Evolutionary conservation across 1,140 invertebrate species (phyloP).

Genomic region (Drepana arcuata): DNA sequence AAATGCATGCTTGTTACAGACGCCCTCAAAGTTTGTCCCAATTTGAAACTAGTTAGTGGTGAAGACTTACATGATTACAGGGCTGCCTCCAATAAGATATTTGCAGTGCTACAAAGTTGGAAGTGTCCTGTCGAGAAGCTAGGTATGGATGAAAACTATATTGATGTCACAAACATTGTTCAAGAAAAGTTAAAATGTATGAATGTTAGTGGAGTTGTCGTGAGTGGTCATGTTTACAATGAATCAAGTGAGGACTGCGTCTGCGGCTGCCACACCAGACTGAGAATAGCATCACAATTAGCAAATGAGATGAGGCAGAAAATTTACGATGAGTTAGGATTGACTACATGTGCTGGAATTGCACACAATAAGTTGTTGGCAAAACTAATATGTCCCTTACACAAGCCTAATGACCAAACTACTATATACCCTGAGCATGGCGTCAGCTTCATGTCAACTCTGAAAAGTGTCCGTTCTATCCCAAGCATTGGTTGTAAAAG

Average conservation of each 20-base stretch:
- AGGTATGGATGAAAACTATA: constrained; percentile 86
- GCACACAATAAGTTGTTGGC: constrained; percentile 88
- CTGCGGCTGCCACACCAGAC: constrained; percentile 79
- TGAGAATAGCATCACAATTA: constrained; percentile 78
- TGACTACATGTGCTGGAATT: constrained; percentile 87
- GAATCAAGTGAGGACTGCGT: constrained; percentile 73
- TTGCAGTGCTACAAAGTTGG: constrained; percentile 77
- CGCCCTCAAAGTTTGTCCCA: constrained; percentile 78
- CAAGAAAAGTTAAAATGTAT: constrained; percentile 63
- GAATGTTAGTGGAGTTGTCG: constrained; percentile 32
- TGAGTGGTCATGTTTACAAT: constrained; percentile 73
- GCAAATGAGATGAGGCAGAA: constrained; percentile 79
- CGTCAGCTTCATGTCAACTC: constrained; percentile 74
- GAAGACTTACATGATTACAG: constrained; percentile 84
- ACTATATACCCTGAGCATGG: constrained; percentile 80
- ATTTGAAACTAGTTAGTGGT: constrained; percentile 79
- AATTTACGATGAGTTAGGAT: constrained; percentile 76
- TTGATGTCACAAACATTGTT: constrained; percentile 82
- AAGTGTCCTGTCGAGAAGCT: constrained; percentile 81
- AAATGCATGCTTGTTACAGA: constrained; percentile 83
- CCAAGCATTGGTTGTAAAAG: constrained; percentile 83
- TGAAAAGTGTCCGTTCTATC: constrained; percentile 75
- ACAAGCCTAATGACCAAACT: constrained; percentile 89
- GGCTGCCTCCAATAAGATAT: constrained; percentile 79
- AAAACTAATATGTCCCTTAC: constrained; percentile 80